These are phyloP conservation scores for Pecten maximus DNA, from an alignment of 2,888 invertebrate genomes.

Conservation along the genomic window DNA sequence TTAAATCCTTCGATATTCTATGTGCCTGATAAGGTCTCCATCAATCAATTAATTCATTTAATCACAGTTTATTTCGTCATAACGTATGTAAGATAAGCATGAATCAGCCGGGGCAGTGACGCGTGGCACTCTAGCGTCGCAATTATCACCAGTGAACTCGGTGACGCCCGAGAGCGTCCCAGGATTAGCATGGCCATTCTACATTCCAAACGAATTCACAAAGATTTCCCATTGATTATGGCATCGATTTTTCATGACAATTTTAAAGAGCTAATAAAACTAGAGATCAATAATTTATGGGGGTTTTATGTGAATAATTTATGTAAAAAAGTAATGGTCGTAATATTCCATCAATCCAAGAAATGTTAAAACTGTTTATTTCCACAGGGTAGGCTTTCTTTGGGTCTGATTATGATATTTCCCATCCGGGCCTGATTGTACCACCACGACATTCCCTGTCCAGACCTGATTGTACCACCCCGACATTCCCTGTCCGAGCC, in stretches of 20 bases:
- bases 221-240: background rate
- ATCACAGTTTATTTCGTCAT: conserved; percentile 30
- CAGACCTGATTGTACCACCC: background rate
- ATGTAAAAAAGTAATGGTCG: background rate
- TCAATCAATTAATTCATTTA: conserved; percentile 19
- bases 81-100: conserved; percentile 14
- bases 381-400: no score
- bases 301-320: background rate
- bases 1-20: background rate
- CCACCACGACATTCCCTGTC: background rate
- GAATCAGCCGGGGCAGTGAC: background rate
- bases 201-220: conserved; percentile 11
- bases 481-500: background rate
- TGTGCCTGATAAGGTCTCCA: background rate
- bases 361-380: background rate
- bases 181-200: conserved; percentile 4
- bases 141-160: conserved; percentile 4
- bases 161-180: background rate
- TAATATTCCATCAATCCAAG: background rate
- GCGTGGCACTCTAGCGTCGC: background rate
- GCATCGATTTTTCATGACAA: conserved; percentile 25
- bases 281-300: background rate
- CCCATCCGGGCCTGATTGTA: no score
- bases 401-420: no score
- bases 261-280: conserved; percentile 6